phyloP scores from a whole-genome alignment of 2,888 invertebrate genomes.

The Stenodema calcarata region DNA sequence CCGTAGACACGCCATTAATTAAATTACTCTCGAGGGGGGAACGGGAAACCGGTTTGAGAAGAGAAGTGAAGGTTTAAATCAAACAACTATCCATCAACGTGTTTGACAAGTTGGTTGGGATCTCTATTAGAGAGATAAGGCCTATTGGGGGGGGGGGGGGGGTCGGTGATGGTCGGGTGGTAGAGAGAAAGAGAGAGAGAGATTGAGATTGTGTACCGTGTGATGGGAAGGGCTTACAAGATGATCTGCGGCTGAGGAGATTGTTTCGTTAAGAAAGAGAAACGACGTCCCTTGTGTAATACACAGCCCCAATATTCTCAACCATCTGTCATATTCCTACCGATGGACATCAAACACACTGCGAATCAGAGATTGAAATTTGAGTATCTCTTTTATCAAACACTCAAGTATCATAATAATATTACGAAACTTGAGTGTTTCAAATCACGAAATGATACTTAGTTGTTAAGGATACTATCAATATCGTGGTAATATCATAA shows the following conservation, averaged over 20 bases:
- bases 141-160: not conserved
- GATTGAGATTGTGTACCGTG: too few species aligned
- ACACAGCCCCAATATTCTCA: too few species aligned
- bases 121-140: conserved; percentile 38
- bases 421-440: too few species aligned
- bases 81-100: conserved; percentile 39
- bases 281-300: not conserved
- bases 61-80: conserved; percentile 17
- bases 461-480: too few species aligned
- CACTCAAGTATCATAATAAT: too few species aligned
- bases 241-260: not conserved
- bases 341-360: too few species aligned
- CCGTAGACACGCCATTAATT: conserved; percentile 24
- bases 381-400: too few species aligned
- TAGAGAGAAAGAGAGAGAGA: too few species aligned
- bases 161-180: not conserved
- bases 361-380: too few species aligned
- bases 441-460: too few species aligned
- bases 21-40: not conserved
- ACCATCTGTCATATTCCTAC: not conserved
- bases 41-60: not conserved
- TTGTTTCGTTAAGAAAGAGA: not conserved
- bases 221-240: too few species aligned
- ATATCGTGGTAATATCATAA: too few species aligned
- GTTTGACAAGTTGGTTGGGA: conserved; percentile 42